These are phyloP conservation scores for Tinea semifulvella DNA, from an alignment of 2,888 invertebrate species.

Conservation along the genomic window DNA sequence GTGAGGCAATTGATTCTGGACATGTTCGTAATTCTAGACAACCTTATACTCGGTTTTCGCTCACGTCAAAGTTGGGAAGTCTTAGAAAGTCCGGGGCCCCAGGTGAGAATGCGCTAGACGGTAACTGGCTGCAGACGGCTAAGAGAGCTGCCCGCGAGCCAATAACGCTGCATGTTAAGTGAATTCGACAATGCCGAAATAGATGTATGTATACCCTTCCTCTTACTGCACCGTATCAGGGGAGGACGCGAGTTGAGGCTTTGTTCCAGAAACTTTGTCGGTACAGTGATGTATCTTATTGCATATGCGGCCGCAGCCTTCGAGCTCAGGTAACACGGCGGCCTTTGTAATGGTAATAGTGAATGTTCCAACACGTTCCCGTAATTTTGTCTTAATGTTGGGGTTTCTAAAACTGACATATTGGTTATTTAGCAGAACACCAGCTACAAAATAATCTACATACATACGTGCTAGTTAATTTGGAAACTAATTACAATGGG, in stretches of 20 bases:
- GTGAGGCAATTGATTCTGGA: conserved; percentile 35
- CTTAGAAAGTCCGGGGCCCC: conserved; percentile 58
- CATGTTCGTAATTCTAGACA: conserved; percentile 40
- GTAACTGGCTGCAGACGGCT: conserved; percentile 46
- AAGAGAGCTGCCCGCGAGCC: conserved; percentile 47
- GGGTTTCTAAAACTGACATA: conserved; percentile 1
- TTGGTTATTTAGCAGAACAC: conserved; percentile 4
- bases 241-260: conserved; percentile 49
- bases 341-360: conserved; percentile 23
- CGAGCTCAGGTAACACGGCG: conserved; percentile 27
- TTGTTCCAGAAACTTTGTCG: conserved; percentile 52
- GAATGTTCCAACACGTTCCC: conserved; percentile 12
- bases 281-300: conserved; percentile 52
- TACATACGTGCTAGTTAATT: background rate
- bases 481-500: conserved; percentile 9
- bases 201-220: conserved; percentile 23
- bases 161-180: conserved; percentile 49
- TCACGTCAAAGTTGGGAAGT: conserved; percentile 60
- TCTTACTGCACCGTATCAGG: conserved; percentile 28
- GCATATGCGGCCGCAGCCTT: conserved; percentile 33
- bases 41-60: conserved; percentile 23
- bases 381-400: conserved; percentile 14
- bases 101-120: conserved; percentile 66
- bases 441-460: conserved; percentile 3
- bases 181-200: conserved; percentile 50